Conservation (phyloP, 92 coral and sea anemone genomes). For the Epizoanthus ramosus region DNA sequence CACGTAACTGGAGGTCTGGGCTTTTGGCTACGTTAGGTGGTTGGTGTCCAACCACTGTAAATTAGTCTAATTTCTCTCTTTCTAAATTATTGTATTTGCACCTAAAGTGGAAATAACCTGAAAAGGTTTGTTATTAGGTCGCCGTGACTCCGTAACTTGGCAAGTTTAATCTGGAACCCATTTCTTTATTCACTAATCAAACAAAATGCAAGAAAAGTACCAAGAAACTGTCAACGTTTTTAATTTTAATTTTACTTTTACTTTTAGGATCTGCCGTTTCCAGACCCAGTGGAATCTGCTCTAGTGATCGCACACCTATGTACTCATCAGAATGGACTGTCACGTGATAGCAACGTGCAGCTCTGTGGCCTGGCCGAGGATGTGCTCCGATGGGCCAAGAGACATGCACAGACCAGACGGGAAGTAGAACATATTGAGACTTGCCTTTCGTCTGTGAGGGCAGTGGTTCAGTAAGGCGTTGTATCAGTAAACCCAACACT, state of each 20-base stretch:
- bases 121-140: too few species aligned
- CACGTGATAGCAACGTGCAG: slow-evolving; percentile 44
- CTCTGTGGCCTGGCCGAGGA: slow-evolving; percentile 52
- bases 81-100: too few species aligned
- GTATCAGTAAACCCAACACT: not conserved
- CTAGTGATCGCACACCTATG: slow-evolving; percentile 70
- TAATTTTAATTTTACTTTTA: slow-evolving; percentile 3
- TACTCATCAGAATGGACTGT: slow-evolving; percentile 38
- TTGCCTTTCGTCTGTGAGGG: not conserved
- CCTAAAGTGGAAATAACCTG: too few species aligned
- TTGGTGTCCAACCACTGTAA: too few species aligned
- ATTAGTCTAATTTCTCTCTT: too few species aligned
- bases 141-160: too few species aligned
- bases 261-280: slow-evolving; percentile 86
- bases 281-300: slow-evolving; percentile 84
- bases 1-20: too few species aligned
- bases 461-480: not conserved
- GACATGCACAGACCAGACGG: slow-evolving; percentile 67
- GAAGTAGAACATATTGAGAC: slow-evolving; percentile 35
- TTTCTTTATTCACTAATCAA: too few species aligned
- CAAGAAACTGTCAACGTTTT: too few species aligned
- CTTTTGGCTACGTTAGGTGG: too few species aligned
- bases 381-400: slow-evolving; percentile 58
- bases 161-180: too few species aligned
- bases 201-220: too few species aligned